phyloP scores from a whole-genome alignment of 2,888 invertebrate species.

The Physocephala rufipes region DNA sequence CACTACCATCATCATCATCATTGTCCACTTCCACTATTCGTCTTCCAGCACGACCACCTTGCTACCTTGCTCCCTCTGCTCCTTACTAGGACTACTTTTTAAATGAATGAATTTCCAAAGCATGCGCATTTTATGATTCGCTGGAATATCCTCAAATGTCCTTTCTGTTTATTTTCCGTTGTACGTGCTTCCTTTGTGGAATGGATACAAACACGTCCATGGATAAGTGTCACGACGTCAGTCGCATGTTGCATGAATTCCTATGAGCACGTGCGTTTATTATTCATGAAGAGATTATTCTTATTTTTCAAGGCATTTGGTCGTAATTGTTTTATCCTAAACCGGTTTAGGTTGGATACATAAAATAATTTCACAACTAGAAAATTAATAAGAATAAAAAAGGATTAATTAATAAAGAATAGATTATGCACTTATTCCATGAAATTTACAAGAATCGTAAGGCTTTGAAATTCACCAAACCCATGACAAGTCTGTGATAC shows the following conservation, averaged over 20 bases:
- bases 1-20: neutral
- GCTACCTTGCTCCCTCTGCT: slow-evolving; percentile 39
- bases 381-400: too few species aligned
- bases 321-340: too few species aligned
- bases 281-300: slow-evolving; percentile 46
- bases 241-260: slow-evolving; percentile 43
- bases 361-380: too few species aligned
- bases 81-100: too few species aligned
- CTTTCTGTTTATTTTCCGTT: slow-evolving; percentile 10
- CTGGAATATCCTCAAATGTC: slow-evolving; percentile 27
- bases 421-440: too few species aligned
- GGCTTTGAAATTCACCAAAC: too few species aligned
- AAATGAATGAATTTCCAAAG: slow-evolving; percentile 50
- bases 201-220: slow-evolving; percentile 44
- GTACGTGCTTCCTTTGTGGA: neutral
- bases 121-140: slow-evolving; percentile 42
- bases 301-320: too few species aligned
- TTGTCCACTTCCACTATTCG: slow-evolving; percentile 6
- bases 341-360: too few species aligned
- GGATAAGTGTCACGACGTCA: slow-evolving; percentile 12
- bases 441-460: too few species aligned
- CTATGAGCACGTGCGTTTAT: slow-evolving; percentile 15
- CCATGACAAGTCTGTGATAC: too few species aligned
- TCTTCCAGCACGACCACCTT: neutral
- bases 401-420: too few species aligned